phyloP scores from a whole-genome alignment of 2,113 vertebrate genomes.

The Xerus inauris region DNA sequence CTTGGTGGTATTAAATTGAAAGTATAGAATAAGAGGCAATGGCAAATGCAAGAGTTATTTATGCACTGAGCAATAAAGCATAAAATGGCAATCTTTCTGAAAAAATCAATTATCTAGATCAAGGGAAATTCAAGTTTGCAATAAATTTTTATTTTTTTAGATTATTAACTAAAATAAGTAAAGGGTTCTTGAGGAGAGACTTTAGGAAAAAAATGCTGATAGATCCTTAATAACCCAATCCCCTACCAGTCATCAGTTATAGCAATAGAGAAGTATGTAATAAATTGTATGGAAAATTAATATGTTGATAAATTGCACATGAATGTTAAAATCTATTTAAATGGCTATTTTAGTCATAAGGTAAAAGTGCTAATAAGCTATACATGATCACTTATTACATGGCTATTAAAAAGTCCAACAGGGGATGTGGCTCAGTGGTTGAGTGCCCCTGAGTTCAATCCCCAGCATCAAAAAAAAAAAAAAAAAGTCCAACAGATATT shows the following conservation, averaged over 20 bases:
- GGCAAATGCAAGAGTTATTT: neutral
- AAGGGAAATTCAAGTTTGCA: neutral
- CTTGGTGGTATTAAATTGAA: neutral
- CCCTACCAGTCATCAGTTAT: neutral
- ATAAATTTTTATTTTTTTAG: neutral
- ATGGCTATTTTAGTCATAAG: neutral
- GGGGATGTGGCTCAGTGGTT: too few relatives aligned
- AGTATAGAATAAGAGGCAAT: neutral
- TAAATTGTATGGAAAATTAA: neutral
- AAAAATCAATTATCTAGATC: neutral
- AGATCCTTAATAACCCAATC: neutral
- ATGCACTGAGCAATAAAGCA: slow-evolving; percentile 47
- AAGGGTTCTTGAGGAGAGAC: neutral
- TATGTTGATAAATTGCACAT: neutral
- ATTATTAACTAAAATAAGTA: neutral
- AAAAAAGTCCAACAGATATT: too few relatives aligned
- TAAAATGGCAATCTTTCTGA: neutral
- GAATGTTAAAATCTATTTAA: neutral
- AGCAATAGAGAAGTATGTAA: neutral
- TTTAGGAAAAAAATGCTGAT: neutral
- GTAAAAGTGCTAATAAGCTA: neutral
- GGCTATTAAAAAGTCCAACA: neutral
- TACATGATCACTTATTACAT: neutral
- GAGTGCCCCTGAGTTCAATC: too few relatives aligned
- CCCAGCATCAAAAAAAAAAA: too few relatives aligned